Base-by-base conservation (phyloP, 2,888 invertebrate species). In the Abscondita cerata region DNA sequence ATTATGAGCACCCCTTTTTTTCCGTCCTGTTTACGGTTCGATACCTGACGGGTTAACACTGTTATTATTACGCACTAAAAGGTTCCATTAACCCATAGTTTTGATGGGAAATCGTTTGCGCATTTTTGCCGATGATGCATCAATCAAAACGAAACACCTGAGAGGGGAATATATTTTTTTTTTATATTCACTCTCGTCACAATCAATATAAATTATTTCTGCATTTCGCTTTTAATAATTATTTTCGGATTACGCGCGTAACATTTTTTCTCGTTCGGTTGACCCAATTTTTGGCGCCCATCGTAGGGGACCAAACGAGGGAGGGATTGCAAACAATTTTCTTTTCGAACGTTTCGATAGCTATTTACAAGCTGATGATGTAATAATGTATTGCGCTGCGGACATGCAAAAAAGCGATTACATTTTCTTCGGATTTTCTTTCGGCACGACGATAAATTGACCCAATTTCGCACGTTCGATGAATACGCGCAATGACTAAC, bases 161-260 rank as follows among this genome's bases (percentile, higher is more conserved):
- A 47, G 55, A 50, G 6, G 18, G n/a, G n/a, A n/a, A n/a, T n/a
- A n/a, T n/a, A n/a, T n/a, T n/a, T n/a, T n/a, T n/a, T n/a, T n/a
- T n/a, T n/a, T n/a, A n/a, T 6, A 6, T 4, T 6, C 25, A 25
- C 25, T 25, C 25, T 25, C 6, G 25, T 25, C 6, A n/a, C 36
- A 52, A 64, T 64, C 63, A 52, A 56, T 64, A 59, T 52, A 59
- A 64, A 64, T 64, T 59, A 64, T 64, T 64, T 64, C 51, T 52
- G 47, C 47, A 64, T 64, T 63, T 59, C 19, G 11, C 5, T 12
- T 12, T 36, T 57, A 50, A 20, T 54, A 44, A 59, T 59, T 59
- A 52, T 53, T 46, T 59, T 47, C 52, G 40, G 47, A 59, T 59
- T 53, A 59, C 53, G 36, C 47, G 47, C 53, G 53, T 48, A 47